phyloP scores from a whole-genome alignment of 2,888 invertebrate species.

The Drosophila monieri region DNA sequence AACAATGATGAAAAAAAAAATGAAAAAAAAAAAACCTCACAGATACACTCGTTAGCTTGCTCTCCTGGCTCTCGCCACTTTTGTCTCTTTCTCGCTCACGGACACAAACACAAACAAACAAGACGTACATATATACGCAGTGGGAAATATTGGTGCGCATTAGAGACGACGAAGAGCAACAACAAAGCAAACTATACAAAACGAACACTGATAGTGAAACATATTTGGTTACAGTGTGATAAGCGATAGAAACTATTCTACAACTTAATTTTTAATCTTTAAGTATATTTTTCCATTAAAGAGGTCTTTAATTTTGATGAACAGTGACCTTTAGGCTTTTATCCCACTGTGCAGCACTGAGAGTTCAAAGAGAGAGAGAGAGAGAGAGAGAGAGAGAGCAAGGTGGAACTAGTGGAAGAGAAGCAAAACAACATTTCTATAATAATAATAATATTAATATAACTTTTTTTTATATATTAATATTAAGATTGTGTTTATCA shows the following conservation, averaged over 20 bases:
- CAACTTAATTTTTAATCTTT: no score
- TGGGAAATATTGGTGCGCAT: conserved; percentile 52
- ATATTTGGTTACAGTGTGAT: conserved; percentile 51
- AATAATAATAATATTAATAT: conserved; percentile 20
- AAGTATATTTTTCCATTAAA: no score
- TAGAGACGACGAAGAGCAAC: conserved; percentile 58
- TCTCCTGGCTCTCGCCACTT: conserved; percentile 4
- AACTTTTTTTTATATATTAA: no score
- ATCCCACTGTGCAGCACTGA: conserved; percentile 21
- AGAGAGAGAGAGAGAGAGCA: conserved; percentile 15
- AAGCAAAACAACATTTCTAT: conserved; percentile 48
- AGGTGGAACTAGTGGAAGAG: conserved; percentile 9
- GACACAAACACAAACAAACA: conserved; percentile 21
- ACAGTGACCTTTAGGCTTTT: neutral
- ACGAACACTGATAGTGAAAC: conserved; percentile 67
- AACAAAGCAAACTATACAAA: conserved; percentile 49
- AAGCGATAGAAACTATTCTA: neutral
- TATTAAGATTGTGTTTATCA: no score
- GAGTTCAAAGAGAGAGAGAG: no score
- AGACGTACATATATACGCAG: conserved; percentile 21
- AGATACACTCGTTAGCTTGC: conserved; percentile 24
- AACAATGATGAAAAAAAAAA: conserved; percentile 22
- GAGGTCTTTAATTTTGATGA: no score
- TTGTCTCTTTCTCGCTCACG: conserved; percentile 7
- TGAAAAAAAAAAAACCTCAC: conserved; percentile 13